Base-by-base conservation (phyloP, 2,888 invertebrate species). In the Drosophila nigritarsus region DNA sequence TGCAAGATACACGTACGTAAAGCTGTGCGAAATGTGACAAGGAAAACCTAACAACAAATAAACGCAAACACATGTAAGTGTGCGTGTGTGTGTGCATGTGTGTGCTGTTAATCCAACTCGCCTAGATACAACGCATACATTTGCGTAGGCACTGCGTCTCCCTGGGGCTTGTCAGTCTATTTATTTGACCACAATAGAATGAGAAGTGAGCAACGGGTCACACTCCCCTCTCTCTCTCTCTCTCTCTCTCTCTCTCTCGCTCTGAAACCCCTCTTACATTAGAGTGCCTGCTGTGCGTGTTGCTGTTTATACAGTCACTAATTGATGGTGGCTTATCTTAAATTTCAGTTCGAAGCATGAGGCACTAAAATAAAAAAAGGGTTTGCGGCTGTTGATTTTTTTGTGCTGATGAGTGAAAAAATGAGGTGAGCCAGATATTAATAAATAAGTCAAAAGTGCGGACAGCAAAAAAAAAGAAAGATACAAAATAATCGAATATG, bases 281-380 rank as follows among this genome's bases (percentile, higher is more conserved):
- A 29, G 38, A 55, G 60, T 65, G 59, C 29, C 38, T 29, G 48
- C 56, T 36, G 36, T 51, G 30, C 27, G 36, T 65, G 53, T 65
- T 66, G 62, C 50, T 79, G 69, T 83, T 83, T 83, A 80, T 74
- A 75, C 66, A 74, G 80, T 60, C 74, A 75, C 90, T 87, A 87
- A 89, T 87, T 90, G 90, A 82, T 88, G 72, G 71, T 65, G 78
- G 80, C 86, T 84, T 87, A 87, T 87, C 90, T 89, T 73, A 45
- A 73, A 82, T 84, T 84, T 90, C 75, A 89, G 77, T 89, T 83
- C 75, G 71, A 54, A 71, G 78, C 80, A 77, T 75, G 71, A 71
- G 74, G 56, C 70, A 73, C 65, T 30, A 62, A 67, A 70, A 45
- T 24, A 65, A 68, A 48, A 63, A 60, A 38, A 32, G 38, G 38